Percentiles rank a stretch among this genome's conserved stretches.
phyloP scores from a whole-genome alignment of 2,797 vertebrate genomes.

The Onychomys arenicola region DNA sequence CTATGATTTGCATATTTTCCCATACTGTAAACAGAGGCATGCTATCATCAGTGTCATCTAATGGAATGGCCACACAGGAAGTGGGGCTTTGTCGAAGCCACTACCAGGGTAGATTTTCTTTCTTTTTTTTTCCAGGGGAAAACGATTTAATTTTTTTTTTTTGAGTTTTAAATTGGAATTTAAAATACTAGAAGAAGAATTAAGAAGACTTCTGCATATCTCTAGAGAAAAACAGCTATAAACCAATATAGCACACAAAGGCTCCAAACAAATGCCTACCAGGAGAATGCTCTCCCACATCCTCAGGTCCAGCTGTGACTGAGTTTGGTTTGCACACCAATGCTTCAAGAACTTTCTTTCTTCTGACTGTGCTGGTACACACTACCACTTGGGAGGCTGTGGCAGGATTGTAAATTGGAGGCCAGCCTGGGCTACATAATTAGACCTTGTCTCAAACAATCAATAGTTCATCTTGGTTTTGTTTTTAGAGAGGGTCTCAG shows the following conservation, averaged over 20 bases:
- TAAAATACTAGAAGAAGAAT: background rate
- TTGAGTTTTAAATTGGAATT: background rate
- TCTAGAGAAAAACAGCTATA: background rate
- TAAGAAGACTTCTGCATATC: background rate
- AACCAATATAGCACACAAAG: background rate
- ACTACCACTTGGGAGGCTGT: background rate
- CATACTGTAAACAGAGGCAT: background rate
- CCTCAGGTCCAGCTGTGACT: background rate
- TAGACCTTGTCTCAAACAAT: background rate
- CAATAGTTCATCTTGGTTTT: background rate
- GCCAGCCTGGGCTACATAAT: background rate
- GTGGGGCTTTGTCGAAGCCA: background rate
- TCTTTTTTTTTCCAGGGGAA: background rate
- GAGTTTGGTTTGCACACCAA: background rate
- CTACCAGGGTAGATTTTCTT: background rate
- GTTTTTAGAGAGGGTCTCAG: background rate
- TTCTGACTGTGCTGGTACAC: background rate
- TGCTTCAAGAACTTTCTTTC: background rate
- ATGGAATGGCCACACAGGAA: background rate
- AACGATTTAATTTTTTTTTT: background rate
- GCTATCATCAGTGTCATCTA: background rate
- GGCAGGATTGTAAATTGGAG: background rate
- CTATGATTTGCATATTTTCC: background rate
- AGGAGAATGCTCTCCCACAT: background rate
- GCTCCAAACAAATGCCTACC: background rate